phyloP scores from a whole-genome alignment of 2,797 vertebrate species.

The Lacerta bilineata region DNA sequence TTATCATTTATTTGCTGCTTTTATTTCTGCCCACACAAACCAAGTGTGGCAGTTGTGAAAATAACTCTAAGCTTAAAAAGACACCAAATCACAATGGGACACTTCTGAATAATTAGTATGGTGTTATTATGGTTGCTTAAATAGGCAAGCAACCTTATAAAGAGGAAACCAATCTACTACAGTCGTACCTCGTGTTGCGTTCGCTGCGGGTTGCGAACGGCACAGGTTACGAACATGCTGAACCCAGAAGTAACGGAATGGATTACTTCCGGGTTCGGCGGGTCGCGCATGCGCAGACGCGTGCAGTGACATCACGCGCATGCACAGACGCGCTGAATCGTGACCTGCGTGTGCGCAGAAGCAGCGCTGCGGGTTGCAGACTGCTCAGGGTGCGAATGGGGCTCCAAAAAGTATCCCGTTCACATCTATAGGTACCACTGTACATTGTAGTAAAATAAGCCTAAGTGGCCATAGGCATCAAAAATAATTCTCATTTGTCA shows the following conservation, averaged over 20 bases:
- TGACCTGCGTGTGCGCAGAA: no score
- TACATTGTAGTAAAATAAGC: background rate
- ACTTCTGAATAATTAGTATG: background rate
- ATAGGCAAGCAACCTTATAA: background rate
- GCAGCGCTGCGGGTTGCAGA: no score
- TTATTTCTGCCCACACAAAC: background rate
- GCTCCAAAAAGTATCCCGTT: no score
- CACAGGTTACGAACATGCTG: no score
- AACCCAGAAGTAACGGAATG: no score
- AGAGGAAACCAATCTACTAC: background rate
- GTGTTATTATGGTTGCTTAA: background rate
- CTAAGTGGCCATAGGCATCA: background rate
- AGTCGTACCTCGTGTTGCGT: background rate
- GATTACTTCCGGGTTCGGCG: no score
- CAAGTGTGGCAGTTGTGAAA: background rate
- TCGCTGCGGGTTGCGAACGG: no score
- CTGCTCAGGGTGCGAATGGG: no score
- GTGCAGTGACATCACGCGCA: no score
- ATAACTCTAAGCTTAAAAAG: background rate
- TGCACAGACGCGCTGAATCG: no score
- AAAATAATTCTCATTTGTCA: background rate
- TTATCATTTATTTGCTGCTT: background rate
- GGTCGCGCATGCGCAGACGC: no score
- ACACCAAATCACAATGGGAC: background rate
- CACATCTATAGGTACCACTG: no score